Conservation (phyloP, 2,888 invertebrate genomes). For the Melinopterus prodromus region DNA sequence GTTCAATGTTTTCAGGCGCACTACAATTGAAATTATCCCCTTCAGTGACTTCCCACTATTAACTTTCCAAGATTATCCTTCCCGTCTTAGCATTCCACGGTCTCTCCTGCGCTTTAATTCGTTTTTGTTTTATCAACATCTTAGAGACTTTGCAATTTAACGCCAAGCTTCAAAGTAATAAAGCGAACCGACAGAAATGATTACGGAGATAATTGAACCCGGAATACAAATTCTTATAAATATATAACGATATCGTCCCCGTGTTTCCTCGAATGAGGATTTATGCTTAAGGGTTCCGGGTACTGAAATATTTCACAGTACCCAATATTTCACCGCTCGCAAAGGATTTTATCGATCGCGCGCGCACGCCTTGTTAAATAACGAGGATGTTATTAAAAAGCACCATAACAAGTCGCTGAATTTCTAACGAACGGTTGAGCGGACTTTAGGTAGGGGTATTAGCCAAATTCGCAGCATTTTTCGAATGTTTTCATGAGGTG, state of each 20-base stretch:
- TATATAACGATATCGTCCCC: background rate
- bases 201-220: background rate
- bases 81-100: background rate
- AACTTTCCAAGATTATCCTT: background rate
- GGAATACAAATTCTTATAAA: background rate
- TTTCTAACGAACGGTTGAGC: background rate
- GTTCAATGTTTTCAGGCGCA: background rate
- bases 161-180: background rate
- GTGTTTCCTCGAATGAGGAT: background rate
- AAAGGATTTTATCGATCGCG: background rate
- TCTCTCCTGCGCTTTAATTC: background rate
- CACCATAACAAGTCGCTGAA: background rate
- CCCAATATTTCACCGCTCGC: background rate
- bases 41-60: background rate
- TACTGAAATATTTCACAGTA: background rate
- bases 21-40: background rate
- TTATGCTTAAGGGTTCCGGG: background rate
- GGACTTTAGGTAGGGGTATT: background rate
- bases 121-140: background rate
- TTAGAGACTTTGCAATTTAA: background rate
- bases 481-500: background rate
- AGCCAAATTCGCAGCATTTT: background rate
- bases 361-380: background rate
- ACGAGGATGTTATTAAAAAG: background rate
- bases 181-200: background rate